Percentiles rank a stretch among this genome's conserved stretches.
Conservation (phyloP, 1,140 invertebrate genomes). For the Atopsyche davidsoni region DNA sequence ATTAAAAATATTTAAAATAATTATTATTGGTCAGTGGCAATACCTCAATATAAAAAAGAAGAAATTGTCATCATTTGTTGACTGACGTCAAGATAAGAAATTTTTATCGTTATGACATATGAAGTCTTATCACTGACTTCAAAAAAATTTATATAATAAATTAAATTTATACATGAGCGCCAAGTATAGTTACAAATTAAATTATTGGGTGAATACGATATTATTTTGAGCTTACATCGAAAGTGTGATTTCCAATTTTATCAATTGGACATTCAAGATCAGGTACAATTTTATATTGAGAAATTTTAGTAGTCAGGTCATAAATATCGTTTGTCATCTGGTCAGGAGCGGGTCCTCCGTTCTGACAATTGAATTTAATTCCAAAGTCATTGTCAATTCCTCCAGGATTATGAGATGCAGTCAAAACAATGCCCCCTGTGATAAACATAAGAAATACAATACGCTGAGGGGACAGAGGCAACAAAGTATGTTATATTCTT, state of each 20-base stretch:
- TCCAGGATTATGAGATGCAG: conserved; percentile 98
- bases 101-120: conserved; percentile 4
- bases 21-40: conserved; percentile 1
- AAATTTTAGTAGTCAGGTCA: conserved; percentile 71
- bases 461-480: neutral
- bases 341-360: conserved; percentile 95
- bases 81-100: too few species aligned
- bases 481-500: conserved; percentile 1
- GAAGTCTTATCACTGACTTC: conserved; percentile 9
- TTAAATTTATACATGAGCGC: conserved; percentile 4
- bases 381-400: conserved; percentile 97
- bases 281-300: conserved; percentile 72
- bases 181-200: neutral
- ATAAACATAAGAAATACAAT: too few species aligned
- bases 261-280: conserved; percentile 72
- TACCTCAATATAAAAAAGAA: conserved; percentile 13
- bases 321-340: conserved; percentile 85
- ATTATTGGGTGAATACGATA: neutral
- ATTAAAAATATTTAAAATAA: conserved; percentile 26
- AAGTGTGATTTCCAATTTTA: conserved; percentile 57
- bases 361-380: conserved; percentile 96
- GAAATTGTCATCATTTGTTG: too few species aligned
- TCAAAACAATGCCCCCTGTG: conserved; percentile 90
- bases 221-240: conserved; percentile 43
- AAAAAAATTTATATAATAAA: conserved; percentile 9